Conservation (phyloP, 2,888 invertebrate genomes). For the Drosophila anceps region DNA sequence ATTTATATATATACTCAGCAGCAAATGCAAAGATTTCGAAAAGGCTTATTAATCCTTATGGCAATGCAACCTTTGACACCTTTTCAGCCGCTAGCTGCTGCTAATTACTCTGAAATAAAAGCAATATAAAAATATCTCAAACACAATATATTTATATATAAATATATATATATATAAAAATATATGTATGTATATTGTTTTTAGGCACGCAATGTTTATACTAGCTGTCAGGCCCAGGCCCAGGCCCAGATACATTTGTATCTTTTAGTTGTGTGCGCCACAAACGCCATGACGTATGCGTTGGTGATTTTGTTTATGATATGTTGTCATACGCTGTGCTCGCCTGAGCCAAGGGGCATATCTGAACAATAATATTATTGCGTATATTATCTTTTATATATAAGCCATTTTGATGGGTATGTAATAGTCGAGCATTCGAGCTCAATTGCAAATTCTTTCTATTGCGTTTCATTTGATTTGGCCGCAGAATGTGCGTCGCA, state of each 20-base stretch:
- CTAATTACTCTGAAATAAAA: conserved; percentile 10
- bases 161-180: conserved; percentile 18
- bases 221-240: conserved; percentile 24
- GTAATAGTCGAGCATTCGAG: background rate
- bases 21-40: background rate
- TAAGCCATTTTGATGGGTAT: conserved; percentile 17
- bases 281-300: conserved; percentile 37
- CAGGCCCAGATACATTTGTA: conserved; percentile 56
- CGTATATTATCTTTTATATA: background rate
- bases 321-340: conserved; percentile 24
- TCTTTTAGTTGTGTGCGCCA: conserved; percentile 28
- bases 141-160: conserved; percentile 28
- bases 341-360: background rate
- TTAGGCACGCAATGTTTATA: conserved; percentile 43
- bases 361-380: background rate
- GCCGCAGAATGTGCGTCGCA: conserved; percentile 56
- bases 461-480: conserved; percentile 67
- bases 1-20: background rate
- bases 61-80: background rate
- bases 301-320: conserved; percentile 42
- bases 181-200: conserved; percentile 20
- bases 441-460: conserved; percentile 20
- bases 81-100: background rate
- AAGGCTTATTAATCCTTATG: background rate
- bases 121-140: background rate